A percentile compares a stretch with the other conserved stretches of the same genome.
phyloP scores from a whole-genome alignment of 2,888 invertebrate species.

The Caenorhabditis zanzibari region DNA sequence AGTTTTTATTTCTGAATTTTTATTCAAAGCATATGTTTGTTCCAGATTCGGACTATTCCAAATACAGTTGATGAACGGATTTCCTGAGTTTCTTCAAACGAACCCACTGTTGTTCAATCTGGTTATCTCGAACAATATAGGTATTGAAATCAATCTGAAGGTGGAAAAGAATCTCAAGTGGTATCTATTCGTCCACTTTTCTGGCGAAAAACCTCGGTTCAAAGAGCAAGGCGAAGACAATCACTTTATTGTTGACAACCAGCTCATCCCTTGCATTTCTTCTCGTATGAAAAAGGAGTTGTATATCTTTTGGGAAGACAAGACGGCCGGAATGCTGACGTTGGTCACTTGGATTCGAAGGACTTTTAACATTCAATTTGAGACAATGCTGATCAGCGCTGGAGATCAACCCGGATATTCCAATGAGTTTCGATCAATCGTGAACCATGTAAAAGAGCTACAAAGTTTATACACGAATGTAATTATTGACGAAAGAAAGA shows the following conservation, averaged over 20 bases:
- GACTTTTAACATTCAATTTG: not conserved
- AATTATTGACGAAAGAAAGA: not conserved
- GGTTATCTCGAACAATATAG: not conserved
- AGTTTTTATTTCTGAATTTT: not conserved
- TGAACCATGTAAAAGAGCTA: not conserved
- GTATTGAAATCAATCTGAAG: slow-evolving; percentile 4
- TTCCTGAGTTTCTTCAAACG: not conserved
- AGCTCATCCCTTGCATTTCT: not conserved
- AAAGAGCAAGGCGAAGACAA: not conserved
- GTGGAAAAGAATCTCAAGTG: not conserved
- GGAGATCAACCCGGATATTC: not conserved
- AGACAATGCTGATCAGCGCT: not conserved
- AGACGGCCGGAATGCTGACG: not conserved
- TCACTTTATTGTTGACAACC: not conserved
- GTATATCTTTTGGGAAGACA: slow-evolving; percentile 2
- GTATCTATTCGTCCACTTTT: not conserved
- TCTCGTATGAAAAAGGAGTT: not conserved
- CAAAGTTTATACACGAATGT: not conserved
- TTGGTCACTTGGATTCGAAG: not conserved
- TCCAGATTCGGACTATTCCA: slow-evolving; percentile 7
- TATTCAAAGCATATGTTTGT: not conserved
- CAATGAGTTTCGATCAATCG: not conserved
- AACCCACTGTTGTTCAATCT: not conserved
- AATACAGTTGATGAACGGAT: not conserved
- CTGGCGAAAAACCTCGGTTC: not conserved